Evolutionary conservation across 2,113 vertebrate species (phyloP).

Genomic region (Carassius auratus): DNA sequence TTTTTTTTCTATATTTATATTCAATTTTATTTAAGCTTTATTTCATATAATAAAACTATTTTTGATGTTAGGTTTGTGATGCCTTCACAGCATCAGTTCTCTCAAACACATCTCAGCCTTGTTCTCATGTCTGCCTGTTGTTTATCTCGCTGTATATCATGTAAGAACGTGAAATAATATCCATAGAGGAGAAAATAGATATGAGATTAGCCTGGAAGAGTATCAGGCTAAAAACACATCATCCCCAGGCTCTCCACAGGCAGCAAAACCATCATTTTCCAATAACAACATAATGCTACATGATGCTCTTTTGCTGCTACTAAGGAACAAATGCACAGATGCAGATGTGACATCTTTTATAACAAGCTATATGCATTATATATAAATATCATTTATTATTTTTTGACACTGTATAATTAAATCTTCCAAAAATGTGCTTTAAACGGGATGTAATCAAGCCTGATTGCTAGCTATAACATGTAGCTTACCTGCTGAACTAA

Average conservation of each 20-base stretch:
- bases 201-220: slow-evolving; percentile 33
- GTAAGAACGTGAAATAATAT: slow-evolving; percentile 19
- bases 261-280: background rate
- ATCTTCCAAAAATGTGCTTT: no score
- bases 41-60: no score
- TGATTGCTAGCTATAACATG: background rate
- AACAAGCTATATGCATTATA: background rate
- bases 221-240: background rate
- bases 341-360: background rate
- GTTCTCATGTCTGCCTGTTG: background rate
- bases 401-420: no score
- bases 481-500: background rate
- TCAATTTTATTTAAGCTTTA: no score
- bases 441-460: no score
- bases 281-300: background rate
- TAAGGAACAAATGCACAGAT: background rate
- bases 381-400: no score
- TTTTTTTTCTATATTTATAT: no score
- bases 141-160: background rate
- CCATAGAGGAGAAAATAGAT: slow-evolving; percentile 12
- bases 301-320: background rate
- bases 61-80: no score
- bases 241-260: background rate
- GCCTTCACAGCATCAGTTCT: background rate
- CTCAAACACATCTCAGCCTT: background rate